Percentiles rank a stretch among this genome's conserved stretches.
phyloP scores from a whole-genome alignment of 2,888 invertebrate genomes.

The Phengaris alcon region DNA sequence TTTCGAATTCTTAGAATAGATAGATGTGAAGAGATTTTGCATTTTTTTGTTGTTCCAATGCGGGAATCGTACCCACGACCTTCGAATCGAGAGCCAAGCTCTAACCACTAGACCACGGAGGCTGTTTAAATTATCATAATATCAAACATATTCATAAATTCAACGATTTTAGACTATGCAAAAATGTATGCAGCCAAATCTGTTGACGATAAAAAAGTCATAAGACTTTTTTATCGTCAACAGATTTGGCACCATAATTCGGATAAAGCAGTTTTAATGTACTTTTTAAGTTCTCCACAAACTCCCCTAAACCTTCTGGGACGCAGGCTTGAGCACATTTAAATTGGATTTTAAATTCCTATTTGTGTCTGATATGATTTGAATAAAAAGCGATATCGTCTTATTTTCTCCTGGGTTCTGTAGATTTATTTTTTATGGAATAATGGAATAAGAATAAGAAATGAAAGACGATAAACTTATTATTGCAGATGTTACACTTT shows the following conservation, averaged over 20 bases:
- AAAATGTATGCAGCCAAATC: background rate
- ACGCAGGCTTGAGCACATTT: slow-evolving; percentile 40
- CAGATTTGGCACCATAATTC: background rate
- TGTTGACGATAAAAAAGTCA: slow-evolving; percentile 9
- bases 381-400: slow-evolving; percentile 31
- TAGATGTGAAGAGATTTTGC: too few species aligned
- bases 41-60: too few species aligned
- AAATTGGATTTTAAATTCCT: slow-evolving; percentile 48
- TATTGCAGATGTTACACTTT: background rate
- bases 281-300: slow-evolving; percentile 29
- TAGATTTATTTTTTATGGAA: background rate
- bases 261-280: background rate
- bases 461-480: background rate
- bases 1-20: too few species aligned
- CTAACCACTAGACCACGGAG: too few species aligned
- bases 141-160: too few species aligned
- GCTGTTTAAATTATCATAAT: too few species aligned
- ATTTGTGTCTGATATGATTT: slow-evolving; percentile 41
- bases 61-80: too few species aligned
- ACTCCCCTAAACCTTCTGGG: slow-evolving; percentile 37
- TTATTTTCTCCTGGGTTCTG: slow-evolving; percentile 7
- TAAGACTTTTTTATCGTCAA: background rate
- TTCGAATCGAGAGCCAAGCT: too few species aligned
- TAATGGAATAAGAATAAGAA: background rate
- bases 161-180: too few species aligned